Conservation (phyloP, 2,888 invertebrate species). For the Chrysopilus asiliformis region DNA sequence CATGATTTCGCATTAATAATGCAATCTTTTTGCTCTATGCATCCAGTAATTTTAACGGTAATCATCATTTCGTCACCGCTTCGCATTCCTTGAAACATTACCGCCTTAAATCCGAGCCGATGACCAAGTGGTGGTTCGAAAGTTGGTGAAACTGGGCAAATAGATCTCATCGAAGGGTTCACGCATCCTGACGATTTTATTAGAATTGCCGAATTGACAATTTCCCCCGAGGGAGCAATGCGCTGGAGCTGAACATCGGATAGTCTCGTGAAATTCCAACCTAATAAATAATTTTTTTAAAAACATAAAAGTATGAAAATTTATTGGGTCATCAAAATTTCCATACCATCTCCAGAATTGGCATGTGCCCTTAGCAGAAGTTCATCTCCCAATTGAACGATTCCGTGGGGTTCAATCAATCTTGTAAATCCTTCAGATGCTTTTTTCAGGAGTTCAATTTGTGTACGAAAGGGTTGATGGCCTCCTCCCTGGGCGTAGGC, state of each 20-base stretch:
- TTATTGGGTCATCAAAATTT: too few relatives aligned
- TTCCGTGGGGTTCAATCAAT: conserved; percentile 38
- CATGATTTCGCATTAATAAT: conserved; percentile 25
- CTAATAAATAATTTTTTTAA: conserved; percentile 15
- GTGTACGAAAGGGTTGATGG: conserved; percentile 40
- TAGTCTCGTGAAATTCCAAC: conserved; percentile 41
- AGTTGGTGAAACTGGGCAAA: conserved; percentile 36
- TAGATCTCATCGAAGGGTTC: conserved; percentile 35
- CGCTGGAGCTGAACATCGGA: conserved; percentile 39
- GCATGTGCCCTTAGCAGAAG: conserved; percentile 40
- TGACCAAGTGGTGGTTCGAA: conserved; percentile 36
- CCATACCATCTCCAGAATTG: conserved; percentile 41
- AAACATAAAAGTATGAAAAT: neutral
- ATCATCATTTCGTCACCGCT: conserved; percentile 44
- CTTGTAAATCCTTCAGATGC: conserved; percentile 38
- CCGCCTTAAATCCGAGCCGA: conserved; percentile 39
- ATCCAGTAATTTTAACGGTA: conserved; percentile 42
- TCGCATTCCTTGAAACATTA: conserved; percentile 45
- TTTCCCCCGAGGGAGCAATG: conserved; percentile 26
- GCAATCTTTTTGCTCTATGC: conserved; percentile 42
- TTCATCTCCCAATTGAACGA: conserved; percentile 45
- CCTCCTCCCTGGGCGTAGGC: conserved; percentile 41
- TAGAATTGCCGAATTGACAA: conserved; percentile 31
- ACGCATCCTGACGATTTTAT: conserved; percentile 38
- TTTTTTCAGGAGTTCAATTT: conserved; percentile 39